Conservation (phyloP, 30 jellyfish, hydroid and myxozoan species). For the Catostylus mosaicus region DNA sequence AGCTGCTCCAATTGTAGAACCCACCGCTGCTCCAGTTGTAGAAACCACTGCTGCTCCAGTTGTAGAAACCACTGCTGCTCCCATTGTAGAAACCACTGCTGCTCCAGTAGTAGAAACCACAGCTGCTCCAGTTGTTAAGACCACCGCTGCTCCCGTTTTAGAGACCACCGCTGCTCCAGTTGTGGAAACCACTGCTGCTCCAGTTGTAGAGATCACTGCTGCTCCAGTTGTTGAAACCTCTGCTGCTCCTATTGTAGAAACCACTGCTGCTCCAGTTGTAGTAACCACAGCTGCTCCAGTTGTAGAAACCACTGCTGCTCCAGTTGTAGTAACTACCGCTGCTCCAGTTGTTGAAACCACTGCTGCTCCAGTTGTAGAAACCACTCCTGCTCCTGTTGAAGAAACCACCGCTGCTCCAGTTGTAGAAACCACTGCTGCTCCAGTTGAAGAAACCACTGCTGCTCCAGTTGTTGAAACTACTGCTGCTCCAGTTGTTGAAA, state of each 20-base stretch:
- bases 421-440: slow-evolving; percentile 2
- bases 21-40: slow-evolving; percentile 24
- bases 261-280: slow-evolving; percentile 23
- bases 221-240: slow-evolving; percentile 29
- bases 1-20: slow-evolving; percentile 10
- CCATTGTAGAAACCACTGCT: slow-evolving; percentile 36
- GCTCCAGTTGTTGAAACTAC: slow-evolving; percentile 12
- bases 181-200: neutral
- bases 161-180: neutral
- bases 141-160: slow-evolving; percentile 16
- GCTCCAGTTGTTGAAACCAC: slow-evolving; percentile 17
- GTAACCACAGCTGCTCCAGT: slow-evolving; percentile 8
- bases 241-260: slow-evolving; percentile 16
- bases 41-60: slow-evolving; percentile 21
- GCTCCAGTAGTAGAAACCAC: slow-evolving; percentile 32
- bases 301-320: slow-evolving; percentile 12
- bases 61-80: slow-evolving; percentile 39
- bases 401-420: slow-evolving; percentile 25
- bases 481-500: slow-evolving; percentile 20
- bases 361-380: slow-evolving; percentile 4
- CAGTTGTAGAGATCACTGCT: slow-evolving; percentile 5
- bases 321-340: neutral
- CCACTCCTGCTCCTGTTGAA: slow-evolving; percentile 6
- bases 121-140: slow-evolving; percentile 21
- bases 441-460: neutral